Percentiles rank a stretch among this genome's conserved stretches.
Evolutionary conservation across 37 sponge, comb jelly and placozoan genomes (phyloP).

Genomic region (Chondrosia reniformis): DNA sequence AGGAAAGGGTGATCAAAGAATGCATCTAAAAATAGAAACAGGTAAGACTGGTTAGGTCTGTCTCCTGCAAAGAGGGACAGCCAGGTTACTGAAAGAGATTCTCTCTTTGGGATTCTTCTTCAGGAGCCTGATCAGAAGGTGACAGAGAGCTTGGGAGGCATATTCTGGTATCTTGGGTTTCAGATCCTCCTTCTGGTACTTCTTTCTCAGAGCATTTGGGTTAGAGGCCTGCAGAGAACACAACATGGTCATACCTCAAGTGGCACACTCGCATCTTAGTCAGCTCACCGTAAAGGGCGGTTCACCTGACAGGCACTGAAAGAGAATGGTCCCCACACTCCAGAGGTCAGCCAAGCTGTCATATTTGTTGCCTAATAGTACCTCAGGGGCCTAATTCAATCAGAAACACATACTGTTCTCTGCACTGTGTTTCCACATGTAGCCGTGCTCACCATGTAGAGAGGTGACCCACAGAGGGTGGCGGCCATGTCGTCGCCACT

Average conservation of each 20-base stretch:
- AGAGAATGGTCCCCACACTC: conserved; percentile 95
- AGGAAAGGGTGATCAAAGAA: conserved; percentile 50
- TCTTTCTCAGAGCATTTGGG: conserved; percentile 65
- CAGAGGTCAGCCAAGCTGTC: conserved; percentile 90
- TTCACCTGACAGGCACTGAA: conserved; percentile 86
- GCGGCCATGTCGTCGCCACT: conserved; percentile 89
- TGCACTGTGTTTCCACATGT: too few relatives aligned
- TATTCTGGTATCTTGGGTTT: conserved; percentile 71
- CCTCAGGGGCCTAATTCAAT: conserved; percentile 86
- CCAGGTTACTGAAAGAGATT: conserved; percentile 49
- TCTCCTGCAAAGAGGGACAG: not conserved
- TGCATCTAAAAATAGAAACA: conserved; percentile 8
- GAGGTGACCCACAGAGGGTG: conserved; percentile 95
- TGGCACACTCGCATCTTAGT: too few relatives aligned
- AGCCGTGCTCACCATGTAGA: conserved; percentile 85
- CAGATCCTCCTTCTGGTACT: conserved; percentile 62
- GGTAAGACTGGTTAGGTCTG: not conserved
- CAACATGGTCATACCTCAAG: too few relatives aligned
- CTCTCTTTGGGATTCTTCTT: conserved; percentile 72
- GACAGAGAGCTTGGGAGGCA: conserved; percentile 49
- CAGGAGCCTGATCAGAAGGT: conserved; percentile 56
- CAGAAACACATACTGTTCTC: not conserved
- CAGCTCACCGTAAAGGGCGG: conserved; percentile 83
- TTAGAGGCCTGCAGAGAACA: conserved; percentile 43
- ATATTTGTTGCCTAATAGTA: conserved; percentile 74